Conservation (phyloP, 2,888 invertebrate species). For the Ommatoiulus sabulosus region DNA sequence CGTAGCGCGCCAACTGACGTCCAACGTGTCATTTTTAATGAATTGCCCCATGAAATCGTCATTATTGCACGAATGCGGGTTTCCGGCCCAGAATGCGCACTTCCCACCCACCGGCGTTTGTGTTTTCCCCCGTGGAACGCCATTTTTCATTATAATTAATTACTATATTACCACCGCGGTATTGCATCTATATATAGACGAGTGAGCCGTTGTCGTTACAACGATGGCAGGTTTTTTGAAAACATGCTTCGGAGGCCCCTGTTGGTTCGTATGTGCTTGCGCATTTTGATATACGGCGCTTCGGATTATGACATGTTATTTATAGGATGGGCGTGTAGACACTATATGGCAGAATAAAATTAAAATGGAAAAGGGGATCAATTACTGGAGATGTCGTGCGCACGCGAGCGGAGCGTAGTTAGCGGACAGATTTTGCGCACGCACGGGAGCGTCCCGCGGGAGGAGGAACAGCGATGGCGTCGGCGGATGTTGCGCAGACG, state of each 20-base stretch:
- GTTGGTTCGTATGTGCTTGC: not conserved
- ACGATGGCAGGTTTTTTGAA: not conserved
- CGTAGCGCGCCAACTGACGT: not conserved
- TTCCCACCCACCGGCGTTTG: not conserved
- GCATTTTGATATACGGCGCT: not conserved
- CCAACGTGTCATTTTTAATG: not conserved
- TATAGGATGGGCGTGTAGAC: constrained; percentile 15
- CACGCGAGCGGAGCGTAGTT: not conserved
- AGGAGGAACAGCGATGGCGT: not conserved
- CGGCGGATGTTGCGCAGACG: not conserved
- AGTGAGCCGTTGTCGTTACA: not conserved
- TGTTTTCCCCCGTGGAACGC: not conserved
- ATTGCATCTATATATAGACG: not conserved
- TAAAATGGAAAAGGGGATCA: not conserved
- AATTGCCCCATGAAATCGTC: not conserved
- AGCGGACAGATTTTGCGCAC: not conserved
- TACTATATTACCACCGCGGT: not conserved
- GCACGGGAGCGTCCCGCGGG: not conserved
- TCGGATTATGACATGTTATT: not conserved
- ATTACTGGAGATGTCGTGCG: not conserved
- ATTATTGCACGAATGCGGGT: not conserved
- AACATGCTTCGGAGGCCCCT: not conserved
- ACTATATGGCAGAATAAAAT: not conserved
- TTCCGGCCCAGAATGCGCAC: not conserved
- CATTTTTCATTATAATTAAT: constrained; percentile 10